Evolutionary conservation across 1,140 invertebrate species (phyloP).

Genomic region (Bombus soroeensis): DNA sequence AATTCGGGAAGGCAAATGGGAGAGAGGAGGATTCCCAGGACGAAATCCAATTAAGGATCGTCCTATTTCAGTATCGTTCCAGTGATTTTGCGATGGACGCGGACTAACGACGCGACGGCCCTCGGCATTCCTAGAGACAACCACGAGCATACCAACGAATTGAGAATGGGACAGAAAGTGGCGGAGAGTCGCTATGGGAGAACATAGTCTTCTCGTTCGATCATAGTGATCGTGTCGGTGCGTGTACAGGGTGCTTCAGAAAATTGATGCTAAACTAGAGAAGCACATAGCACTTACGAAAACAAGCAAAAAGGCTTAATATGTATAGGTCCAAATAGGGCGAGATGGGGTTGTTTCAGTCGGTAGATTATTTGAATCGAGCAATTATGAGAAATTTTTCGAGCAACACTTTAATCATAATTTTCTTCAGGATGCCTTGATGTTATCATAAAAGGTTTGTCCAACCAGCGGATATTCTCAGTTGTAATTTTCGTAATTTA

Average conservation of each 20-base stretch:
- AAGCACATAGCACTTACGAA: background rate
- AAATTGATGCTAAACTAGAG: background rate
- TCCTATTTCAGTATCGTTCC: slow-evolving; percentile 29
- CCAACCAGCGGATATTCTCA: too few species aligned
- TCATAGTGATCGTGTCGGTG: slow-evolving; percentile 26
- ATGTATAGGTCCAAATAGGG: background rate
- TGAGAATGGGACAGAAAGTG: slow-evolving; percentile 34
- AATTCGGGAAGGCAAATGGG: background rate
- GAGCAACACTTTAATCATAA: too few species aligned
- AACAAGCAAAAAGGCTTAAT: background rate
- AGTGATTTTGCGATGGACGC: slow-evolving; percentile 52
- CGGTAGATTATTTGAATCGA: too few species aligned
- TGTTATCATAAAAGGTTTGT: too few species aligned
- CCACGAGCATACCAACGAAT: too few species aligned
- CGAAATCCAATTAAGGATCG: slow-evolving; percentile 52
- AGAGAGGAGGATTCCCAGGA: background rate
- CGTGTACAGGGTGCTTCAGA: slow-evolving; percentile 4
- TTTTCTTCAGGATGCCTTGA: too few species aligned
- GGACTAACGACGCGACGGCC: slow-evolving; percentile 49
- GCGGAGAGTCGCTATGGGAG: slow-evolving; percentile 14
- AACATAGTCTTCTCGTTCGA: slow-evolving; percentile 22
- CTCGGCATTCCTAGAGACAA: slow-evolving; percentile 50
- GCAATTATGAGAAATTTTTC: too few species aligned
- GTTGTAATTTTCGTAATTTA: too few species aligned
- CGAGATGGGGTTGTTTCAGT: too few species aligned